Percentiles rank a stretch among this genome's conserved stretches.
phyloP scores from a whole-genome alignment of 2,888 invertebrate genomes.

The Dromius quadrimaculatus region DNA sequence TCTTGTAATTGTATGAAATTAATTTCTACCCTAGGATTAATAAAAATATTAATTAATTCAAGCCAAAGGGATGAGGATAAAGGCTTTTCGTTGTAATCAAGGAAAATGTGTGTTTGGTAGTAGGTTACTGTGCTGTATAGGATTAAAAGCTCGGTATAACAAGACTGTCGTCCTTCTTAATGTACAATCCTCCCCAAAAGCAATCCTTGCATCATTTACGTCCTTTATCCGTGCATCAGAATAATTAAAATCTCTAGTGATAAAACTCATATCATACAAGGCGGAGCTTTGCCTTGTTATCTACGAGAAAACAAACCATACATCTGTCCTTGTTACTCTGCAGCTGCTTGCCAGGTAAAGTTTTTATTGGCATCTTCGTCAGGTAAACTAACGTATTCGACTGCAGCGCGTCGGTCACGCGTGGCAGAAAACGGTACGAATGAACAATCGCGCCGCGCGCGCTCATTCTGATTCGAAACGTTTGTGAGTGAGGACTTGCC shows the following conservation, averaged over 20 bases:
- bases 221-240: conserved; percentile 23
- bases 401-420: conserved; percentile 22
- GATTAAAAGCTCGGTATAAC: too few relatives aligned
- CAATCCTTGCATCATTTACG: neutral
- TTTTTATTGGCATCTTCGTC: conserved; percentile 29
- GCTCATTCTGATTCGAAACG: conserved; percentile 38
- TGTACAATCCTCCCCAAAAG: neutral
- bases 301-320: conserved; percentile 27
- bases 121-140: too few relatives aligned
- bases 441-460: conserved; percentile 1
- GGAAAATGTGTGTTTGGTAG: too few relatives aligned
- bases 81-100: too few relatives aligned
- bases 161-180: too few relatives aligned
- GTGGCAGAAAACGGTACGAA: conserved; percentile 36
- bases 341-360: conserved; percentile 29
- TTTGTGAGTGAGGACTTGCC: conserved; percentile 13
- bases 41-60: too few relatives aligned
- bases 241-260: conserved; percentile 46
- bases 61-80: too few relatives aligned
- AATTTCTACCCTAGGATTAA: too few relatives aligned
- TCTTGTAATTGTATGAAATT: too few relatives aligned
- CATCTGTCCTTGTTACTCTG: neutral
- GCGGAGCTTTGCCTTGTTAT: conserved; percentile 19
- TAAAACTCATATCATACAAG: conserved; percentile 17
- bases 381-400: conserved; percentile 19